Evolutionary conservation across 2,888 invertebrate genomes (phyloP).

Genomic region (Heliothis peltigera): DNA sequence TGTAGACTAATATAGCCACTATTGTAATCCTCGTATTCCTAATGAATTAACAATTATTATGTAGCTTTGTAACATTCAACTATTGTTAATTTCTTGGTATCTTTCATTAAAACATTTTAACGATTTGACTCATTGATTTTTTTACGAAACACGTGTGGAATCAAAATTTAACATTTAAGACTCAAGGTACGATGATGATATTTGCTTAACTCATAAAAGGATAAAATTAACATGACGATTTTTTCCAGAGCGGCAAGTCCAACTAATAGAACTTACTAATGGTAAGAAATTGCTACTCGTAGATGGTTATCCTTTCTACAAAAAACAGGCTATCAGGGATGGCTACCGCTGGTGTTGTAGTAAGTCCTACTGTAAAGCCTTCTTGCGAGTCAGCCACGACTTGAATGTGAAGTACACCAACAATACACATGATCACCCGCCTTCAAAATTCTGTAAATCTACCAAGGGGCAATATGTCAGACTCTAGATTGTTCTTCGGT

Average conservation of each 20-base stretch:
- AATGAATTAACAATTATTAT: slow-evolving; percentile 8
- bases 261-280: slow-evolving; percentile 63
- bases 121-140: slow-evolving; percentile 25
- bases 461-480: slow-evolving; percentile 57
- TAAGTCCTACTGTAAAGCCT: slow-evolving; percentile 66
- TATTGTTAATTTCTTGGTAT: slow-evolving; percentile 28
- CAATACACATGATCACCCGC: slow-evolving; percentile 59
- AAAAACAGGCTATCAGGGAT: slow-evolving; percentile 47
- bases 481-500: slow-evolving; percentile 9
- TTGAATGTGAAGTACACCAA: slow-evolving; percentile 17
- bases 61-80: slow-evolving; percentile 35
- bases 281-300: slow-evolving; percentile 64
- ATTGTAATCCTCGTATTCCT: slow-evolving; percentile 23
- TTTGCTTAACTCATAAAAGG: background rate
- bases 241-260: slow-evolving; percentile 30
- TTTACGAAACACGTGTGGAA: background rate
- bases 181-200: background rate
- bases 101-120: slow-evolving; percentile 49
- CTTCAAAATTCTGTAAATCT: slow-evolving; percentile 43
- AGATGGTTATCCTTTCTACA: slow-evolving; percentile 70
- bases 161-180: background rate
- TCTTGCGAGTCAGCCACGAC: slow-evolving; percentile 58
- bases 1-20: slow-evolving; percentile 4
- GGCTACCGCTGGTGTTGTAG: slow-evolving; percentile 68
- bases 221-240: background rate